Conservation (phyloP, 2,888 invertebrate genomes). For the Tryphoninae sp. region DNA sequence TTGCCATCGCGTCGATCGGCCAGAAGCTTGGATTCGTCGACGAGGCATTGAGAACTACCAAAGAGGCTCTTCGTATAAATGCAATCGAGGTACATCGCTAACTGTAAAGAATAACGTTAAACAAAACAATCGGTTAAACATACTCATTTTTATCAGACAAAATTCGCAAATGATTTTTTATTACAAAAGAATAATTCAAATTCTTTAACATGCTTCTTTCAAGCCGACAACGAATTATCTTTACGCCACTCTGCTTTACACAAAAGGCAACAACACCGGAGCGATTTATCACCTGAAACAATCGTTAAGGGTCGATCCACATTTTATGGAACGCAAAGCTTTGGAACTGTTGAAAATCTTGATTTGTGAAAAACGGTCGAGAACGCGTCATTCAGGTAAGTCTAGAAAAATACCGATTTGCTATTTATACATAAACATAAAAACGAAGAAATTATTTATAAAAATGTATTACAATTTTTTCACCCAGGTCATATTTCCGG, state of each 20-base stretch:
- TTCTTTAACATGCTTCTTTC: background rate
- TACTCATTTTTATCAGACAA: background rate
- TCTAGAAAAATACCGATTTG: background rate
- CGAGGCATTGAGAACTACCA: slow-evolving; percentile 85
- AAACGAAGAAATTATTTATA: background rate
- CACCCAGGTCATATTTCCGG: slow-evolving; percentile 45
- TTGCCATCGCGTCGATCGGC: slow-evolving; percentile 87
- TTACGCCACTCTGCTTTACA: slow-evolving; percentile 85
- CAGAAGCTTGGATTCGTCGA: slow-evolving; percentile 86
- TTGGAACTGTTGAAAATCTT: slow-evolving; percentile 83
- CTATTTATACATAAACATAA: background rate
- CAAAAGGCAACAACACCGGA: slow-evolving; percentile 85
- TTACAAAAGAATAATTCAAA: background rate
- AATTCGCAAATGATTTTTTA: background rate
- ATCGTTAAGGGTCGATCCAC: slow-evolving; percentile 83
- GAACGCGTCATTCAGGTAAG: slow-evolving; percentile 62
- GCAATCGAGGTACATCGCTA: slow-evolving; percentile 83
- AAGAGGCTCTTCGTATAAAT: slow-evolving; percentile 85
- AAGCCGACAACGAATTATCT: slow-evolving; percentile 89
- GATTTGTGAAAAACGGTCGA: slow-evolving; percentile 81
- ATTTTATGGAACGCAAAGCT: slow-evolving; percentile 82
- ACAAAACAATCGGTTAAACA: background rate
- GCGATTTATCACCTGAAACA: slow-evolving; percentile 86
- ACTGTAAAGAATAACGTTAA: background rate
- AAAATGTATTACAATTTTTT: slow-evolving; percentile 5